Conservation (phyloP, 2,113 vertebrate genomes). For the Odocoileus virginianus region DNA sequence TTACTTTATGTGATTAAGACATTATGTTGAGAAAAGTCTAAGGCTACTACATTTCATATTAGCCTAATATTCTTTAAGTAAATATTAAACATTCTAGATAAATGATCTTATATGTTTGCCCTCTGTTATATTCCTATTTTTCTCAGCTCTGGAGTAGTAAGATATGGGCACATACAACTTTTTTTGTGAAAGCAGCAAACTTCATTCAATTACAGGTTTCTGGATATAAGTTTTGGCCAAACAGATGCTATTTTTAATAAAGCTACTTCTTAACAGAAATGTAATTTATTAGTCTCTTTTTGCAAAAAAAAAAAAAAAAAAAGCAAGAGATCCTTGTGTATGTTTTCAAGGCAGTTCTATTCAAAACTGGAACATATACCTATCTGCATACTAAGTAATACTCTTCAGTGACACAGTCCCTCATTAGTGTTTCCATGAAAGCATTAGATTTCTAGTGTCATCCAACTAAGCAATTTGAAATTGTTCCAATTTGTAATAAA, state of each 20-base stretch:
- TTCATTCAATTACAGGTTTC: constrained; percentile 85
- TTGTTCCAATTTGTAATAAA: background rate
- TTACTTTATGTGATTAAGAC: constrained; percentile 86
- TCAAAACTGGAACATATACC: background rate
- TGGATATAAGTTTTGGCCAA: constrained; percentile 79
- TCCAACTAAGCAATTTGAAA: background rate
- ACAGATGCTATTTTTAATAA: constrained; percentile 82
- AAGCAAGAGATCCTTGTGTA: background rate
- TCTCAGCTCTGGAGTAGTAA: constrained; percentile 76
- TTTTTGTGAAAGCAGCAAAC: constrained; percentile 84
- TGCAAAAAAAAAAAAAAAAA: background rate
- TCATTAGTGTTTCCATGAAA: background rate
- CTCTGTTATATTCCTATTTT: constrained; percentile 79
- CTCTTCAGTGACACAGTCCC: background rate
- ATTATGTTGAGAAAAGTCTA: constrained; percentile 80
- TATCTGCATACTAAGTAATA: background rate
- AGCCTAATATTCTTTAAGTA: constrained; percentile 75
- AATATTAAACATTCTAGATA: constrained; percentile 79
- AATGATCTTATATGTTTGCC: constrained; percentile 68
- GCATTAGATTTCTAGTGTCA: background rate
- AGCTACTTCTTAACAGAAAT: constrained; percentile 78
- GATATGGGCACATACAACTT: constrained; percentile 77
- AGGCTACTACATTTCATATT: constrained; percentile 81
- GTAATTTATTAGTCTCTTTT: constrained; percentile 74
- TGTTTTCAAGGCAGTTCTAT: background rate